Base-by-base conservation (phyloP, 2,888 invertebrate species). In the Drosophila glabriapex region DNA sequence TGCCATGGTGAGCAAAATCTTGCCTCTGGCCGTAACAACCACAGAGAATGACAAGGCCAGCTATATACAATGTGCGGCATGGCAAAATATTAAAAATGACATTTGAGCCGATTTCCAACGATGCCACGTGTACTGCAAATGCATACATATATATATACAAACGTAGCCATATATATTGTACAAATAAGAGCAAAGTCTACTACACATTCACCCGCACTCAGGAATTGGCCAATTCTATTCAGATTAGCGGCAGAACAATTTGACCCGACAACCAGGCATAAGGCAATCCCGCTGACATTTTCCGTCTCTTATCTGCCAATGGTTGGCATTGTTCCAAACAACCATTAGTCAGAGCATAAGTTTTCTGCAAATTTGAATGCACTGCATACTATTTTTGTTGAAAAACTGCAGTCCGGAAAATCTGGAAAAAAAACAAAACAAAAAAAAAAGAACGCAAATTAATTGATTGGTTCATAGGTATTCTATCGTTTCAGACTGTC, bases 191-290 rank as follows among this genome's bases (percentile, higher is more conserved):
- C 35, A 61, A 68, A 76, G 46, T 41, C 43, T 37, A 50, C 63
- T 58, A 37, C 31, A 52, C 62, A 62, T 67, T 65, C 54, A 59
- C 41, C 64, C 54, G 60, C 71, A 70, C 66, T 22, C 58, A 58
- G 35, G 55, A 54, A 58, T 41, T 54, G 50, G 65, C 68, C 77
- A 73, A 67, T 71, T 86, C 68, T 70, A 74, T 77, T 73, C 72
- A 68, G 62, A 80, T 73, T 77, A 85, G 71, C 65, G 73, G 58
- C 56, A 56, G 68, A 70, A 80, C 82, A 75, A 82, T 80, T 87
- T 79, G 71, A 76, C 70, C 35, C 37, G 41, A 37, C 19, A 28
- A 55, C 6, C 9, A 55, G 16, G 39, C 70, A 55, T 22, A 53
- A 53, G 46, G 50, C 61, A 56, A 37, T 59, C 6, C n/a, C 2